Base-by-base conservation (phyloP, 2,797 vertebrate genomes). In the Myoxocephalus aenaeus region DNA sequence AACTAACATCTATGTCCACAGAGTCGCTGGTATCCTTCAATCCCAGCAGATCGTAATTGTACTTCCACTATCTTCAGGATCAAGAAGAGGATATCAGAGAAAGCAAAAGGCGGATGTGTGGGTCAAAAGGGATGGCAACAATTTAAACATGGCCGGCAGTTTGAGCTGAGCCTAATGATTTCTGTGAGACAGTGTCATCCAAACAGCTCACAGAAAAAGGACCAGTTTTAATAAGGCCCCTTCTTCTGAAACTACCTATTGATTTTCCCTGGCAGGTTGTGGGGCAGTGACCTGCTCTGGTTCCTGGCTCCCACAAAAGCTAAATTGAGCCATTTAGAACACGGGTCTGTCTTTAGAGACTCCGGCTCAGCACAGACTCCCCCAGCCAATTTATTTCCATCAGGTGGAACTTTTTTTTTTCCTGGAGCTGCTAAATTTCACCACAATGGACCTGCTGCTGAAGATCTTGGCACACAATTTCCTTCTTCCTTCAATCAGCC, bases 321-420 rank as follows among this genome's bases (percentile, higher is more conserved):
- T 93, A 95, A 95, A 96, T 93, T 95, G 94, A 96, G 92, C 92
- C 93, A 93, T 95, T 96, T 94, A 93, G 91, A 94, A 94, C 86
- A 91, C 22, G 78, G 67, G 69, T 79, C 80, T 79, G 90, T 87
- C 90, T 92, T 91, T 86, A 86, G 92, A 91, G 89, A 92, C 90
- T 86, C 79, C 27, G 51, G 71, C 86, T 88, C 84, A 79, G 84
- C 73, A 75, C 83, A 22, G 85, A 84, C 86, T 90, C 89, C 91
- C 73, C 68, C 66, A 75, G 83, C 85, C 90, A 89, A 93, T 94
- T 88, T 90, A 87, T 94, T 92, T 92, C 93, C 91, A 93, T 94
- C 94, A 95, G 86, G 74, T 81, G 74, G 73, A 88, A 87, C 89
- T 5, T 93, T 95, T n/a, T 93, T 54, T 25, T 14, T 88, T 81